Conservation (phyloP, 2,113 vertebrate genomes). For the Actenoides lindsayi region DNA sequence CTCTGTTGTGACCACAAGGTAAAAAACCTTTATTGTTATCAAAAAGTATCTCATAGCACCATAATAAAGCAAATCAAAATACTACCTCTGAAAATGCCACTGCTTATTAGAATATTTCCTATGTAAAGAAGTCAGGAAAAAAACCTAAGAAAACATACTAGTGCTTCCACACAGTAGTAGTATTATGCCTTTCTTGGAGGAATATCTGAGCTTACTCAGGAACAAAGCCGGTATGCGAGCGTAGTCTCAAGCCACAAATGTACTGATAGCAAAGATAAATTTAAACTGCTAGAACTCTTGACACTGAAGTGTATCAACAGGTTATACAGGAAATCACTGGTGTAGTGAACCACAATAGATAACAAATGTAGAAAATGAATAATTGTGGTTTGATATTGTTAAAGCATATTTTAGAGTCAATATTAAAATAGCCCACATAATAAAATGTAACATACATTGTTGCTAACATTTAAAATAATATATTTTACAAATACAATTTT, state of each 20-base stretch:
- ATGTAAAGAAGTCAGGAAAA: not conserved
- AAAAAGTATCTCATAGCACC: not conserved
- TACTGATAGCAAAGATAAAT: not conserved
- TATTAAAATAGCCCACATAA: not conserved
- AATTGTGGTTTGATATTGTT: not conserved
- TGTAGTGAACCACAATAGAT: not conserved
- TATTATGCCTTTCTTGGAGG: not conserved
- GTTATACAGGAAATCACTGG: not conserved
- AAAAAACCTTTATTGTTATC: not conserved
- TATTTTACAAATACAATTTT: not conserved
- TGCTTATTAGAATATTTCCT: not conserved
- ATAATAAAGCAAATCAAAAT: not conserved
- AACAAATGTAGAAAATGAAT: not conserved
- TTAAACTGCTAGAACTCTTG: not conserved
- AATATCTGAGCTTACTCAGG: not conserved
- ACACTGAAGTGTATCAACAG: not conserved
- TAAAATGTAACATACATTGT: not conserved
- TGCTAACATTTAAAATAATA: not conserved
- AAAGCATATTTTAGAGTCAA: not conserved
- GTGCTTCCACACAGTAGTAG: not conserved
- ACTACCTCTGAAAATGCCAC: not conserved
- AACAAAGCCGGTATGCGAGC: not conserved
- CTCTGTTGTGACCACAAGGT: not conserved
- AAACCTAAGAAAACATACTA: not conserved
- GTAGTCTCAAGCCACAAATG: not conserved